Conservation (phyloP, 2,113 vertebrate genomes). For the Nothoprocta perdicaria region DNA sequence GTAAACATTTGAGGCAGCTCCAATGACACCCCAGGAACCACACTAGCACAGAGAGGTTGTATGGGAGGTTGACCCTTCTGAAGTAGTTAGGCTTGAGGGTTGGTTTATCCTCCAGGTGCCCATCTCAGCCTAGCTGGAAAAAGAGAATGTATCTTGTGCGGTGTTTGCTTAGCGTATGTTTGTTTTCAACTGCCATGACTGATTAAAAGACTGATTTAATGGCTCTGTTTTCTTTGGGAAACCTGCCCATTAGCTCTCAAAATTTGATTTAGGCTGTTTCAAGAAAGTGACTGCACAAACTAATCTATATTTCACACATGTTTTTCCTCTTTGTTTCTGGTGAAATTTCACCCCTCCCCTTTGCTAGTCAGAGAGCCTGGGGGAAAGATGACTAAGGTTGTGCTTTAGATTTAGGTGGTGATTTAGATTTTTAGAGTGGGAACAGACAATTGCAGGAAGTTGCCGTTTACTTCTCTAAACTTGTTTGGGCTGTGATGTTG, state of each 20-base stretch:
- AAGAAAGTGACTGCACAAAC: background rate
- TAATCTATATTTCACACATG: rapidly evolving
- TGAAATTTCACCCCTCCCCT: background rate
- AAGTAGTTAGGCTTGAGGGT: background rate
- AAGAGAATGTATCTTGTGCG: background rate
- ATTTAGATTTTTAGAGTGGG: background rate
- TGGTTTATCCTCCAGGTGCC: background rate
- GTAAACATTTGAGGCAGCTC: background rate
- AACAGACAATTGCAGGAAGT: background rate
- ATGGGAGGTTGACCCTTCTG: background rate
- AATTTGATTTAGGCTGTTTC: background rate
- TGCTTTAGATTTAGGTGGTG: background rate
- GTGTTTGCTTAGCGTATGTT: background rate
- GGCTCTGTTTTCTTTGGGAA: background rate
- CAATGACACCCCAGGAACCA: background rate
- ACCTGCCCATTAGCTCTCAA: background rate
- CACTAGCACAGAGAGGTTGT: background rate
- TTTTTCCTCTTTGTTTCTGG: background rate
- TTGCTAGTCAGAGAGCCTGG: background rate
- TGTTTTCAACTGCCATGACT: background rate
- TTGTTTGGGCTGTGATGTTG: background rate
- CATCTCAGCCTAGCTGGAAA: background rate
- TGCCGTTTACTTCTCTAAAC: background rate
- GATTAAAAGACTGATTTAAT: background rate
- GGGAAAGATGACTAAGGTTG: background rate